These are phyloP conservation scores for Nudaria mundana DNA, from an alignment of 2,888 invertebrate species.

Conservation along the genomic window DNA sequence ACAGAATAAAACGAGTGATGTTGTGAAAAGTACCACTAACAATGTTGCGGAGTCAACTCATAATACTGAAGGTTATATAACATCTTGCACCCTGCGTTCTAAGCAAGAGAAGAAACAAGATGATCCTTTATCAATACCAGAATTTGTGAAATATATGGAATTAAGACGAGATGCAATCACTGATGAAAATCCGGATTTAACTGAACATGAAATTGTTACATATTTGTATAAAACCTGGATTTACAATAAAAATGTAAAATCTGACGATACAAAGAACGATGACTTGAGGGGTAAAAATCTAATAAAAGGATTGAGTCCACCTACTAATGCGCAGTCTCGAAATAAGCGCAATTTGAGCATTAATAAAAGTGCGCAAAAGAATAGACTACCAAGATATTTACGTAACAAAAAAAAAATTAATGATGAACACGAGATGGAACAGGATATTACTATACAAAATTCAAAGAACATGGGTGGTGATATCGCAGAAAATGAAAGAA, in stretches of 20 bases:
- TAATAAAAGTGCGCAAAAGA: conserved; percentile 12
- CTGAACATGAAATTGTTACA: conserved; percentile 58
- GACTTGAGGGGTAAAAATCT: conserved; percentile 42
- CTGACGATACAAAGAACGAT: conserved; percentile 46
- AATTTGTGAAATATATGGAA: conserved; percentile 73
- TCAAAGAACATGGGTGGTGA: too few relatives aligned
- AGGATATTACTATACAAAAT: too few relatives aligned
- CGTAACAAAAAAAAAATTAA: conserved; percentile 15
- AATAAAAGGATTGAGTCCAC: conserved; percentile 42
- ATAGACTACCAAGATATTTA: conserved; percentile 19
- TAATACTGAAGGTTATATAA: too few relatives aligned
- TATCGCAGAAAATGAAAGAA: too few relatives aligned
- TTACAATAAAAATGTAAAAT: conserved; percentile 59
- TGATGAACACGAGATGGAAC: too few relatives aligned
- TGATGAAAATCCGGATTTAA: conserved; percentile 73
- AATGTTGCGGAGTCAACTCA: too few relatives aligned
- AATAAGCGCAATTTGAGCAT: conserved; percentile 19
- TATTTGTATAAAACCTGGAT: conserved; percentile 76
- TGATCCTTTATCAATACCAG: conserved; percentile 44
- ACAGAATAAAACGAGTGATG: too few relatives aligned
- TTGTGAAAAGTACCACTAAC: too few relatives aligned
- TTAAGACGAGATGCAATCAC: conserved; percentile 66
- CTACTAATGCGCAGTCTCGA: conserved; percentile 3
- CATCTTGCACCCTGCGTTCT: too few relatives aligned
- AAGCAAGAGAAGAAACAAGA: conserved; percentile 23